Evolutionary conservation across 2,113 vertebrate species (phyloP).

Genomic region (Sceloporus tristichus): DNA sequence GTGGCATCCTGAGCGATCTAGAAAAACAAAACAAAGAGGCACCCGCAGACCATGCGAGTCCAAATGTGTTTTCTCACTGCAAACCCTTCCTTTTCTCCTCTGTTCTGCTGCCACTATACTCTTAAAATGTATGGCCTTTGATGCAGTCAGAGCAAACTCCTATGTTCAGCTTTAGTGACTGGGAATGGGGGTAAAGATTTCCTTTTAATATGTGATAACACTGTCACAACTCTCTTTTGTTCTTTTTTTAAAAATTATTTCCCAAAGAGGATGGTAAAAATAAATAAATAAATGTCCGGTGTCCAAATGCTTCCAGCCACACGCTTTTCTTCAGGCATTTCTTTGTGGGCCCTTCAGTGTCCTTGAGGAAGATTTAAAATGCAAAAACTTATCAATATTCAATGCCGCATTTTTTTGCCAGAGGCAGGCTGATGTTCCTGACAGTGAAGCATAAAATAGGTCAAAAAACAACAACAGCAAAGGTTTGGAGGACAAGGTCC

Average conservation of each 20-base stretch:
- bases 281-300: neutral
- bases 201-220: neutral
- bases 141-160: too few relatives aligned
- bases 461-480: neutral
- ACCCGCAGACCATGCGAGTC: too few relatives aligned
- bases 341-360: neutral
- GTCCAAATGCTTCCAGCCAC: neutral
- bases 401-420: neutral
- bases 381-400: neutral
- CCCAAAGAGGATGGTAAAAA: neutral
- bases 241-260: neutral
- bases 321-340: neutral
- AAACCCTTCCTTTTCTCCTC: neutral
- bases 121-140: neutral
- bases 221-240: neutral
- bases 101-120: neutral
- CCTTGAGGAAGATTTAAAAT: conserved; percentile 10
- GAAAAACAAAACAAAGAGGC: too few relatives aligned
- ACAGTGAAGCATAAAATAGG: conserved; percentile 4
- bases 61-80: neutral
- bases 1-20: too few relatives aligned
- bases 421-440: neutral
- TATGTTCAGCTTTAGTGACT: too few relatives aligned
- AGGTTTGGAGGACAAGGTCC: too few relatives aligned
- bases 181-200: too few relatives aligned